Evolutionary conservation across 2,113 vertebrate genomes (phyloP), one percentile per base, ranked within the genome.

Genomic region (Clinocottus analis): DNA sequence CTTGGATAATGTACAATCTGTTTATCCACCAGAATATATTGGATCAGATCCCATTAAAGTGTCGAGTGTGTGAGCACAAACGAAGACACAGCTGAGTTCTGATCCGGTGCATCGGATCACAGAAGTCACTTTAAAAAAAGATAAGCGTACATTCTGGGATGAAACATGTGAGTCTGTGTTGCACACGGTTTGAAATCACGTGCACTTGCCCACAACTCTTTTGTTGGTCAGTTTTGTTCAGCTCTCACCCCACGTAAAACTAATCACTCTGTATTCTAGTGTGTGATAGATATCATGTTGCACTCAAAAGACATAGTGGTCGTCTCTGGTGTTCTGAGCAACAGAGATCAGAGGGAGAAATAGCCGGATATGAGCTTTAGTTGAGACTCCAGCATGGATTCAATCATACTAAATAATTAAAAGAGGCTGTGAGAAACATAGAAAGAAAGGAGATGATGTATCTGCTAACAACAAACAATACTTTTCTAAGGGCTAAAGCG

Each of bases 361-460:
- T 9, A 19, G 60, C 47, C 3, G 11, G 29, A 58, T 45, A 63
- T 51, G 68, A 77, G 58, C 53, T 66, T 39, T 0, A 51, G 51
- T 33, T 49, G 65, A 49, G 45, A 21, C 45, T 19, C 16, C 49
- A 47, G 75, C 51, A 51, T 61, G 65, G 58, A 62, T 56, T 71
- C 74, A 84, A 47, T 47, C 45, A 47, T 47, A 16, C 45, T 86
- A 49, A 69, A 86, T 83, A 68, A 80, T 88, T 80, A 64, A 88
- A 76, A 29, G n/a, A 49, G 21, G 25, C 49, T 47, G 72, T 78
- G 63, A 79, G 56, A 69, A 79, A 55, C 35, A 58, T 74, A 71
- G 41, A 58, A 21, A 59, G 31, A 21, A 62, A 49, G 17, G 19
- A 21, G 45, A 47, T 47, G 45, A 47, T 47, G 45, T 14, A 47